Base-by-base conservation (phyloP, 2,888 invertebrate genomes). In the Drosophila kokeensis region DNA sequence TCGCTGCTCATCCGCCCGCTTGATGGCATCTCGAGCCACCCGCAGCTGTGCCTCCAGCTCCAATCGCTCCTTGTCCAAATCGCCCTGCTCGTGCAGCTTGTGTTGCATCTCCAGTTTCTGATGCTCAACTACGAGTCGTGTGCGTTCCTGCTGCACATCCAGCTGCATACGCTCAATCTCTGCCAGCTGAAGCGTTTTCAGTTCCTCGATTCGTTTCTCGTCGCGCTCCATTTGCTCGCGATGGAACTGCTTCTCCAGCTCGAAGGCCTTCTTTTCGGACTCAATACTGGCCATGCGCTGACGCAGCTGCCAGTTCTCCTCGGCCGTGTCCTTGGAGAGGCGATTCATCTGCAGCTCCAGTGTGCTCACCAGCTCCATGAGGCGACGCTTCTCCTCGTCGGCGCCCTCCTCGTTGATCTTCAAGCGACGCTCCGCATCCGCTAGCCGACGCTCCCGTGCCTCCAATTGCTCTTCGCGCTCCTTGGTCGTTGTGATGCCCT, bases 231-330 rank as follows among this genome's bases (percentile, higher is more conserved):
- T 74, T 73, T 93, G 93, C 58, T 93, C 93, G 1, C 93, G 83
- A 8, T 87, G 79, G 29, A 90, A 90, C n/a, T 89, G 76, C 45
- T 92, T 92, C 59, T 93, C 93, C 13, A 90, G 90, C 45, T 92
- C 92, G 34, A 93, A 92, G 0, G 92, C 85, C 13, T 81, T 68
- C 63, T 91, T 91, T 30, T 93, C 93, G 0, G 91, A 91, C 64
- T 93, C 93, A 4, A 93, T 68, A 8, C 90, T 82, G n/a, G 92
- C 80, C 81, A 93, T 79, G 64, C 92, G 92, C 77, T 93, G 93
- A 0, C 93, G 87, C 18, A 93, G 61, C 38, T 91, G 87, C 93
- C 93, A 93, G 61, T 92, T 93, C 42, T 93, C 93, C 52, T 93
- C 93, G 0, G 92, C 90, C 0, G 92, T 83, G 13, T 92, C 92